Conservation (phyloP, 2,888 invertebrate genomes). For the Geotrupes spiniger region DNA sequence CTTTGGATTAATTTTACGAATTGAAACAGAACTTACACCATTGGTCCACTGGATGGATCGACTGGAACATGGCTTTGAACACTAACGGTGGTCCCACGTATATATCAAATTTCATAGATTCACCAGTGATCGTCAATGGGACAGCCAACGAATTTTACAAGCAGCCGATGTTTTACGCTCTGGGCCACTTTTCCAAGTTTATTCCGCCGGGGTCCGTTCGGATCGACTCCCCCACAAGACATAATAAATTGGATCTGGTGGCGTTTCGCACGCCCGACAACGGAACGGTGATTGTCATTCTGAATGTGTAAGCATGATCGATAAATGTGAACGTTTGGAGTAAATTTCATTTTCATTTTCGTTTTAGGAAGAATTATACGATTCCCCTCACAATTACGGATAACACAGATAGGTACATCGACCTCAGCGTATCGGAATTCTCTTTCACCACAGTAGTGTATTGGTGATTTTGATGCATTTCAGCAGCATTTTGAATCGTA, state of each 20-base stretch:
- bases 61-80: conserved; percentile 85
- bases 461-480: conserved; percentile 8
- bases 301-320: conserved; percentile 53
- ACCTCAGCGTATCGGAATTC: conserved; percentile 5
- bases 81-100: conserved; percentile 78
- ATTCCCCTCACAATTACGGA: conserved; percentile 9
- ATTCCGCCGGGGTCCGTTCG: conserved; percentile 59
- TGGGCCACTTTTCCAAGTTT: conserved; percentile 74
- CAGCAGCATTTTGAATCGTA: no score
- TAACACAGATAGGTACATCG: conserved; percentile 1
- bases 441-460: conserved; percentile 13
- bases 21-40: conserved; percentile 75
- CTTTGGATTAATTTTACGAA: no score
- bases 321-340: no score
- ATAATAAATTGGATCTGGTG: conserved; percentile 44
- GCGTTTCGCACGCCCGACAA: conserved; percentile 57
- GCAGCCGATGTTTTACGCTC: conserved; percentile 82
- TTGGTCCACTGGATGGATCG: conserved; percentile 80
- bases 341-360: background rate
- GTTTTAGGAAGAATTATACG: background rate
- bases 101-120: conserved; percentile 74
- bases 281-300: conserved; percentile 52
- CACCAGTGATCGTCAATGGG: conserved; percentile 68
- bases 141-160: conserved; percentile 74
- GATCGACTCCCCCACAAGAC: conserved; percentile 40